Evolutionary conservation across 2,113 vertebrate species (phyloP).

Genomic region (Ailurus styani): DNA sequence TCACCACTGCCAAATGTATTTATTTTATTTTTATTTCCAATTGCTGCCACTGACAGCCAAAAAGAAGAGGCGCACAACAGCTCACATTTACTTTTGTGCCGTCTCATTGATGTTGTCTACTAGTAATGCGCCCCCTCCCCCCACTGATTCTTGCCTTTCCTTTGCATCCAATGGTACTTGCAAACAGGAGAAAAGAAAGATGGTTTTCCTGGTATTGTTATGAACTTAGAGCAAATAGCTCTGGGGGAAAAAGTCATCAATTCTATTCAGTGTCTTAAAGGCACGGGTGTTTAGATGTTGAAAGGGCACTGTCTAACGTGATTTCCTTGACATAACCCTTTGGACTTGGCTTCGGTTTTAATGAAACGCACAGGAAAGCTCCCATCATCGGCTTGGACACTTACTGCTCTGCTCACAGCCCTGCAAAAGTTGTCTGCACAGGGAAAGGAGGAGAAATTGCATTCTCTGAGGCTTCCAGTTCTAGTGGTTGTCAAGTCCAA

Average conservation of each 20-base stretch:
- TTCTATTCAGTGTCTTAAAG: constrained; percentile 52
- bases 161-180: constrained; percentile 31
- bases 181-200: neutral
- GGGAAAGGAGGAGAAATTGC: constrained; percentile 47
- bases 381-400: constrained; percentile 69
- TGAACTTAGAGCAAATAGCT: constrained; percentile 51
- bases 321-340: constrained; percentile 76
- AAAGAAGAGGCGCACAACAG: neutral
- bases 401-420: neutral
- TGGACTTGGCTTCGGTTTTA: constrained; percentile 67
- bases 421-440: neutral
- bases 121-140: rapidly evolving
- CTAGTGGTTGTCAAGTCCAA: neutral
- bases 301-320: constrained; percentile 58
- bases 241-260: neutral
- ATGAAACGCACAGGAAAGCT: constrained; percentile 77
- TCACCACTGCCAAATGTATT: neutral
- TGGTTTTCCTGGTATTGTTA: constrained; percentile 4
- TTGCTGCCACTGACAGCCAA: neutral
- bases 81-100: neutral
- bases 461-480: constrained; percentile 19
- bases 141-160: neutral
- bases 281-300: constrained; percentile 44
- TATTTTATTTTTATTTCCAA: constrained; percentile 7
- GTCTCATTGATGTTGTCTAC: neutral